Conservation (phyloP, 2,113 vertebrate genomes). For the Prunella fulvescens region DNA sequence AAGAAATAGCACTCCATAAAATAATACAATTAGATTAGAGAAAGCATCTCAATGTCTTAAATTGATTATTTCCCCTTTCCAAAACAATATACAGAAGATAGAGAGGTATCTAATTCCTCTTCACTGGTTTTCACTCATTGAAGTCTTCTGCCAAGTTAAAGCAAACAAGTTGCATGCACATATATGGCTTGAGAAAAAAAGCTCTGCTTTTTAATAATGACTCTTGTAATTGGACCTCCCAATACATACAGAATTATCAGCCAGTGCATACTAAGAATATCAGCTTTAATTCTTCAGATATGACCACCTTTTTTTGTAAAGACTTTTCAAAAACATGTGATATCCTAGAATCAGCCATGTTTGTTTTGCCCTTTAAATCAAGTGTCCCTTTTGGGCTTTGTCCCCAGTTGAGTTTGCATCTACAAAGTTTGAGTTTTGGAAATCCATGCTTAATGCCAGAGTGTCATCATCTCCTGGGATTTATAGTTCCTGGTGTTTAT, state of each 20-base stretch:
- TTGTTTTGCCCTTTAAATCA: background rate
- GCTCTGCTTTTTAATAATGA: background rate
- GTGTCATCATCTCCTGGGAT: background rate
- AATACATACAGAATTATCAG: background rate
- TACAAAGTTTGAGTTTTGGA: background rate
- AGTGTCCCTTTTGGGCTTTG: background rate
- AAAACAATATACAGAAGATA: background rate
- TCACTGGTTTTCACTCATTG: background rate
- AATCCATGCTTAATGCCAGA: background rate
- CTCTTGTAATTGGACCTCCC: background rate
- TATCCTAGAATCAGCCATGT: background rate
- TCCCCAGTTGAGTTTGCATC: background rate
- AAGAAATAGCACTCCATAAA: background rate
- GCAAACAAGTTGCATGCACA: background rate
- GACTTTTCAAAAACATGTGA: background rate
- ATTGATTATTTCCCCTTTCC: background rate
- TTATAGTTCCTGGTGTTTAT: background rate
- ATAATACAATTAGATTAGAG: background rate
- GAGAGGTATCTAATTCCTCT: background rate
- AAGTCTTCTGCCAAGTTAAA: background rate
- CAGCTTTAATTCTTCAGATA: background rate
- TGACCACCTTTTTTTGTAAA: background rate
- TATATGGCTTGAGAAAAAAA: rapidly evolving
- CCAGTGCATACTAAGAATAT: background rate
- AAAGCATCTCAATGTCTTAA: background rate